Evolutionary conservation across 2,113 vertebrate species (phyloP).

Genomic region (Triplophysa rosa): DNA sequence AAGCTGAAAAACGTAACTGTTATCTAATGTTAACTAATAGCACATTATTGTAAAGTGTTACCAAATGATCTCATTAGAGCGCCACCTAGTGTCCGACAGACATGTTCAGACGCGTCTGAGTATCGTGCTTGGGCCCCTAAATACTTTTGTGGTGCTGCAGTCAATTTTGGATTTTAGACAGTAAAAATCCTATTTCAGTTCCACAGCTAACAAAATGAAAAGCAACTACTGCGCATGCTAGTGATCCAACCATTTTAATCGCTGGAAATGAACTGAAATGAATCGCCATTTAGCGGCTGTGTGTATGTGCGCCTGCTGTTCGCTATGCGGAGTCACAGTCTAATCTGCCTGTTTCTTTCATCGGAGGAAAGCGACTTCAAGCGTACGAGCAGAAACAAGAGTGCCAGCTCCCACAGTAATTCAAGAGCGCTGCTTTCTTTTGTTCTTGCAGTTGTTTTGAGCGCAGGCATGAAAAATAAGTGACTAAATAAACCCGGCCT

Average conservation of each 20-base stretch:
- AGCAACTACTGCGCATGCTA: too few species aligned
- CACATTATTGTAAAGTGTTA: too few species aligned
- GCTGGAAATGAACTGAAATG: background rate
- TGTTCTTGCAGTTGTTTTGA: slow-evolving; percentile 70
- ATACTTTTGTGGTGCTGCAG: too few species aligned
- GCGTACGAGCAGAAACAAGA: slow-evolving; percentile 65
- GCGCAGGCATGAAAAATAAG: slow-evolving; percentile 65
- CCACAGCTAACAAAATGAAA: too few species aligned
- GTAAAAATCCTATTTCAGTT: too few species aligned
- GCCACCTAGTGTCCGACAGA: too few species aligned
- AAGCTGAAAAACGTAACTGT: too few species aligned
- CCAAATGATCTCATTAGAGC: too few species aligned
- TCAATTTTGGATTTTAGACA: too few species aligned
- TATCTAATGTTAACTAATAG: too few species aligned
- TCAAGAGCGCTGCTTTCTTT: slow-evolving; percentile 69
- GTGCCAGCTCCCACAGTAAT: slow-evolving; percentile 76
- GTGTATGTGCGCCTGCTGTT: background rate
- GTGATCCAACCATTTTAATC: background rate
- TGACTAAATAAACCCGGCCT: slow-evolving; percentile 67
- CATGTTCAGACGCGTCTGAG: too few species aligned
- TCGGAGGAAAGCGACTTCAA: slow-evolving; percentile 50
- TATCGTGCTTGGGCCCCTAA: too few species aligned
- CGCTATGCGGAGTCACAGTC: background rate
- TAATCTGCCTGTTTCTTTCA: background rate
- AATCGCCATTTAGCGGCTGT: background rate